Conservation (phyloP, 2,888 invertebrate genomes). For the Palloptera scutellata region DNA sequence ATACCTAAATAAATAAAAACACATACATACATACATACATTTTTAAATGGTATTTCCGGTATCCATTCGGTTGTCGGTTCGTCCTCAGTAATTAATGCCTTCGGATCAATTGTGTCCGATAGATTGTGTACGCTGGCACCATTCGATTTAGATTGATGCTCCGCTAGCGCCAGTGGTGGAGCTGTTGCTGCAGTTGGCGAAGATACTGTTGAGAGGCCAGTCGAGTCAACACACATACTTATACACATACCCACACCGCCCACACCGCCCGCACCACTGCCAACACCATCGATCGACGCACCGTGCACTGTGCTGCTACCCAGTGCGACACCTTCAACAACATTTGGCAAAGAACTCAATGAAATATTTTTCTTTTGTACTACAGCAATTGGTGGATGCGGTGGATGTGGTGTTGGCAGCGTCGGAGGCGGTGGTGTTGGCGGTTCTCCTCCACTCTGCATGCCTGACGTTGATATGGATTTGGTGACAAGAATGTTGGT, state of each 20-base stretch:
- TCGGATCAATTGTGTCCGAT: conserved; percentile 56
- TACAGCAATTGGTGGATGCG: conserved; percentile 29
- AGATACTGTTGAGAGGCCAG: conserved; percentile 46
- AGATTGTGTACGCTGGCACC: conserved; percentile 49
- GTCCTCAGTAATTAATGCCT: conserved; percentile 73
- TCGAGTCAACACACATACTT: conserved; percentile 14
- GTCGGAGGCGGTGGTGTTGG: conserved; percentile 33
- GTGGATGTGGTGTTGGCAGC: conserved; percentile 22
- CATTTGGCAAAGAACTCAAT: conserved; percentile 56
- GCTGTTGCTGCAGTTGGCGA: conserved; percentile 51
- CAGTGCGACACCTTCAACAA: conserved; percentile 55
- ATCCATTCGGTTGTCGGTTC: conserved; percentile 86
- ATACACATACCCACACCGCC: background rate
- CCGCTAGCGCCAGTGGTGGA: conserved; percentile 37
- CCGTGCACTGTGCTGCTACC: conserved; percentile 35
- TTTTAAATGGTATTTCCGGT: conserved; percentile 91
- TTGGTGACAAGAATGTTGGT: conserved; percentile 44
- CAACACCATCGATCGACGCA: conserved; percentile 23
- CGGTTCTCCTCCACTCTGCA: conserved; percentile 29
- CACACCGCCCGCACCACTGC: conserved; percentile 25
- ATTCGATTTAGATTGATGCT: conserved; percentile 46
- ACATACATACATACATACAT: conserved; percentile 67
- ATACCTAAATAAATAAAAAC: too few species aligned
- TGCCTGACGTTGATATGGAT: conserved; percentile 46
- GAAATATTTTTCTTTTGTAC: conserved; percentile 55